Evolutionary conservation across 2,888 invertebrate genomes (phyloP), one percentile per base, ranked within the genome.

Genomic region (Rhimphoctona megacephalus): DNA sequence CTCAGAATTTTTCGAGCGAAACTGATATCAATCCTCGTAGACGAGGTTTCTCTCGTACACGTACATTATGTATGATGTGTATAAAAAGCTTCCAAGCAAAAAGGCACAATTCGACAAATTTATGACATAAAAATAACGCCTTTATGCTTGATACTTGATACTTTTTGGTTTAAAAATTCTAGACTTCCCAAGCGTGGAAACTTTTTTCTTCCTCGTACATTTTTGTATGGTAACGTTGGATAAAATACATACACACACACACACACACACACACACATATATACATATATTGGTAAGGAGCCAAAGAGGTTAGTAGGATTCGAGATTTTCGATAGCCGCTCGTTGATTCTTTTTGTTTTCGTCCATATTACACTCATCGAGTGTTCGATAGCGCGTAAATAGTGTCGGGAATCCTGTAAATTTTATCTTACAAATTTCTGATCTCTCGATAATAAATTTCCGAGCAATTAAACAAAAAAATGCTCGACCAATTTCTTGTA

Each of bases 221-320:
- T 33, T 54, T 52, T 22, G 14, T 69, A 43, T 43, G n/a, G 6
- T 70, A 52, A 30, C 57, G 30, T 46, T 46, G 57, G 43, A 64
- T 25, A 46, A 72, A 17, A 78, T 17, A 49, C 11, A 52, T 9
- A 52, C 52, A 9, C 25, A 25, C 22, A 54, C n/a, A 52, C 36
- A 17, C 49, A 66, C 54, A 36, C 17, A 49, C 11, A 52, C 17
- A 52, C 52, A 9, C 25, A 25, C 22, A 54, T 36, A 52, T 52
- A 17, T 66, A 66, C 54, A 36, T 84, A 88, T 77, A 85, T 87
- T 92, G 91, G 90, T 92, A 88, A 88, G 82, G 89, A 91, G 92
- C 92, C 92, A 92, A 92, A 85, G 92, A 92, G 92, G 92, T 93
- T 92, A 92, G 92, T 92, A 90, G 92, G 92, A 92, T 92, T 92